phyloP scores from a whole-genome alignment of 2,797 vertebrate genomes.

The Chaetodon trifasciatus region DNA sequence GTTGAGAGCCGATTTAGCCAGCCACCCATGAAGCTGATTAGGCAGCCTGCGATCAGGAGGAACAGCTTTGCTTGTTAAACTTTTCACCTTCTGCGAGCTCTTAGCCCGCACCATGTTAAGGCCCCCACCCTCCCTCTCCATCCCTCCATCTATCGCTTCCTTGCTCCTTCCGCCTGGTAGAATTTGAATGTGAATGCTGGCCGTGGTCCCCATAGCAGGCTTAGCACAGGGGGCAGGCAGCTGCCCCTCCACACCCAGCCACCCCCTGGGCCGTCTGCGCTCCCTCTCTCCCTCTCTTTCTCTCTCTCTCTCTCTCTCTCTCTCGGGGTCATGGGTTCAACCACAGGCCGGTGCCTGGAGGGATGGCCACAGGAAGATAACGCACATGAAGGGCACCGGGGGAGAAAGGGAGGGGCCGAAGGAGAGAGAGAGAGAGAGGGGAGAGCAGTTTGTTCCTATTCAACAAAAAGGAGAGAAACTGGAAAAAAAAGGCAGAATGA shows the following conservation, averaged over 20 bases:
- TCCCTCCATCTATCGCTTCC: slow-evolving; percentile 69
- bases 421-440: background rate
- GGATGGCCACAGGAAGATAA: slow-evolving; percentile 83
- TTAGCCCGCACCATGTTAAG: slow-evolving; percentile 70
- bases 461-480: slow-evolving; percentile 22
- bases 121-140: slow-evolving; percentile 35
- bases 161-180: slow-evolving; percentile 80
- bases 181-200: slow-evolving; percentile 84
- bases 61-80: slow-evolving; percentile 99
- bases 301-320: slow-evolving; percentile 29
- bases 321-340: slow-evolving; percentile 83
- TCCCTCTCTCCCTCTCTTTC: slow-evolving; percentile 20
- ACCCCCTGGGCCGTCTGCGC: slow-evolving; percentile 69
- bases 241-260: slow-evolving; percentile 81
- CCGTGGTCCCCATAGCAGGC: slow-evolving; percentile 63
- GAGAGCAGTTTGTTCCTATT: slow-evolving; percentile 32
- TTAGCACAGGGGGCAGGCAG: slow-evolving; percentile 71
- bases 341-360: slow-evolving; percentile 75
- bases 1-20: slow-evolving; percentile 92
- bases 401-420: slow-evolving; percentile 9
- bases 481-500: slow-evolving; percentile 12
- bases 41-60: slow-evolving; percentile 98
- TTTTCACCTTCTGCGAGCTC: slow-evolving; percentile 95
- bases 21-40: slow-evolving; percentile 99
- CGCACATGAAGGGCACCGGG: slow-evolving; percentile 68